phyloP scores from a whole-genome alignment of 2,797 vertebrate species.

The Pogonophryne albipinna region DNA sequence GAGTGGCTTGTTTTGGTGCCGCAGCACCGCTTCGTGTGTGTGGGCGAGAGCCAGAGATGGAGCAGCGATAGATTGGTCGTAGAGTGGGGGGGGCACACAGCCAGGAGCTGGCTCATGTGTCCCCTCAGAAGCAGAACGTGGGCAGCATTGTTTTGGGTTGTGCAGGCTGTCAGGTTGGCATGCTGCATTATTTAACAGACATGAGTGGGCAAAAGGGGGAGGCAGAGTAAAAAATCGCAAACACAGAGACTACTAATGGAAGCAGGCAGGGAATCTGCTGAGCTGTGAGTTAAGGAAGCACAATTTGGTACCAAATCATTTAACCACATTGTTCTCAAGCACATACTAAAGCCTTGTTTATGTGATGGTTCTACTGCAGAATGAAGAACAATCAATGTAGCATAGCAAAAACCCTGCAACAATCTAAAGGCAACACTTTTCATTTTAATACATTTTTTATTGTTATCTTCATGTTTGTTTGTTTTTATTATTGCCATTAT shows the following conservation, averaged over 20 bases:
- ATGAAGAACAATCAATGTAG: not conserved
- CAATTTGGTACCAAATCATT: not conserved
- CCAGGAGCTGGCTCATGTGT: slow-evolving; percentile 61
- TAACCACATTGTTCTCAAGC: not conserved
- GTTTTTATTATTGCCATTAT: not conserved
- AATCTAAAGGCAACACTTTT: not conserved
- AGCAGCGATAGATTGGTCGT: slow-evolving; percentile 9
- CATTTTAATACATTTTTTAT: no score
- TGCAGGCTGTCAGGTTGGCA: slow-evolving; percentile 57
- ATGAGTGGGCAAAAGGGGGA: slow-evolving; percentile 53
- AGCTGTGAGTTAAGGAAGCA: slow-evolving; percentile 15
- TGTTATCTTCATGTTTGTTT: not conserved
- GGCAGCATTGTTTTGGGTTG: slow-evolving; percentile 69
- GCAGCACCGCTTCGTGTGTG: slow-evolving; percentile 16
- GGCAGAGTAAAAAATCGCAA: slow-evolving; percentile 21
- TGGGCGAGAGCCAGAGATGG: slow-evolving; percentile 32
- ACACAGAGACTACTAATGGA: slow-evolving; percentile 1
- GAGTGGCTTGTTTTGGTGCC: slow-evolving; percentile 28
- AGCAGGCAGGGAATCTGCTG: not conserved
- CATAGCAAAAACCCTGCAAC: slow-evolving; percentile 1
- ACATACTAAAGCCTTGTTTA: slow-evolving; percentile 1
- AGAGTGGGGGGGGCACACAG: slow-evolving; percentile 36
- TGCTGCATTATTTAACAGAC: slow-evolving; percentile 77
- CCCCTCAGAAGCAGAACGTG: slow-evolving; percentile 46
- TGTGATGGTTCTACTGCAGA: not conserved